Evolutionary conservation across 2,888 invertebrate genomes (phyloP), one percentile per base, ranked within the genome.

Genomic region (Ceriagrion tenellum): DNA sequence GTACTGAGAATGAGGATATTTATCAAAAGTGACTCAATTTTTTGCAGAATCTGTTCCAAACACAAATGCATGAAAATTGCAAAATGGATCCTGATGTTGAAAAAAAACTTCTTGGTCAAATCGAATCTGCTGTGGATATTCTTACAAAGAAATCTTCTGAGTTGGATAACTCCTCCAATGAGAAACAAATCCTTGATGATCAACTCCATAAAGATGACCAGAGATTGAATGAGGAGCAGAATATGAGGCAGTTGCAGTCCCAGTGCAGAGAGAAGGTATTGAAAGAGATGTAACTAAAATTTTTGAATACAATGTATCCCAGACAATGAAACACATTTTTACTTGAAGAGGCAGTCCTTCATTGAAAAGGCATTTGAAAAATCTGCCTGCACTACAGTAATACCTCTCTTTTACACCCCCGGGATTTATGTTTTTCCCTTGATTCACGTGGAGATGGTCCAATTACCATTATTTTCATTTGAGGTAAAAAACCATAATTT

Each of bases 21-120:
- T 59, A 18, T 35, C 30, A 2, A 13, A 81, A 18, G 35, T 35
- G 16, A 35, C 2, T 93, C 30, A 40, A 13, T 63, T 40, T 23
- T 30, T 93, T 91, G 6, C 35, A 93, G 93, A 63, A 69, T 63
- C 47, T 93, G 26, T 40, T 93, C 40, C 93, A 93, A 69, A 69
- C 93, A 93, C 93, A 93, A 93, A 93, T 93, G 69, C 59, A 93
- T 30, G 47, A 93, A 0, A 93, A 93, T 63, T 69, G 69, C 59
- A 69, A 93, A 93, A 63, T 93, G 93, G 93, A 93, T 16, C 56
- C 93, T 26, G 93, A 93, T 23, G 23, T 69, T 12, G 93, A 93
- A 40, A 93, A 93, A 47, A 93, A 93, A 93, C 59, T 93, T 93
- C 69, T 93, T 63, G 63, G 63, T 69, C 93, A 93, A 93, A 93